phyloP scores from a whole-genome alignment of 1,140 invertebrate species.

The Bathynomus jamesi region DNA sequence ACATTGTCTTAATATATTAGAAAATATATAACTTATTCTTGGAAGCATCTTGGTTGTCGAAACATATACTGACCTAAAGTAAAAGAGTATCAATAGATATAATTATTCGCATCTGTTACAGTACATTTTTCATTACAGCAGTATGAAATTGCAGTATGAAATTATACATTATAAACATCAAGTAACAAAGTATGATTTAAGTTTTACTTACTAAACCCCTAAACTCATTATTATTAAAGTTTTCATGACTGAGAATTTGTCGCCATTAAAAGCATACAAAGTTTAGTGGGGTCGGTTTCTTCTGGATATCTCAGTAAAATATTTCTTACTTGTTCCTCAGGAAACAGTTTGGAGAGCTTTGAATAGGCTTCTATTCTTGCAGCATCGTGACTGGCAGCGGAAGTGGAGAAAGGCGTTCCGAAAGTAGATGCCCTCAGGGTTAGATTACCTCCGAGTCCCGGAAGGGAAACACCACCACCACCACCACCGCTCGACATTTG shows the following conservation, averaged over 20 bases:
- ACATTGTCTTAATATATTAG: neutral
- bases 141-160: no score
- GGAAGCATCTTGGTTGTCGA: neutral
- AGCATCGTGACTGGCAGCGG: conserved; percentile 52
- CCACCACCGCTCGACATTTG: conserved; percentile 21
- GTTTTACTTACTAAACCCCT: neutral
- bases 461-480: conserved; percentile 15
- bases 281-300: conserved; percentile 75
- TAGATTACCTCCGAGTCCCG: conserved; percentile 19
- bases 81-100: neutral
- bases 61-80: neutral
- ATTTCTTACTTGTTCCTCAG: conserved; percentile 72
- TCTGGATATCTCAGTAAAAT: conserved; percentile 78
- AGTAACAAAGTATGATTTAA: neutral
- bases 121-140: neutral
- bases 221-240: neutral
- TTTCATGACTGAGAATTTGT: neutral
- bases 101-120: neutral
- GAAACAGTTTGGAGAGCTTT: conserved; percentile 77
- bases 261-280: conserved; percentile 51
- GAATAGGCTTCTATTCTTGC: conserved; percentile 67
- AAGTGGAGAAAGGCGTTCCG: conserved; percentile 22
- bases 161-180: neutral
- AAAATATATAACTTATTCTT: neutral
- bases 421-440: conserved; percentile 19